Evolutionary conservation across 2,113 vertebrate species (phyloP).

Genomic region (Dasyurus viverrinus): DNA sequence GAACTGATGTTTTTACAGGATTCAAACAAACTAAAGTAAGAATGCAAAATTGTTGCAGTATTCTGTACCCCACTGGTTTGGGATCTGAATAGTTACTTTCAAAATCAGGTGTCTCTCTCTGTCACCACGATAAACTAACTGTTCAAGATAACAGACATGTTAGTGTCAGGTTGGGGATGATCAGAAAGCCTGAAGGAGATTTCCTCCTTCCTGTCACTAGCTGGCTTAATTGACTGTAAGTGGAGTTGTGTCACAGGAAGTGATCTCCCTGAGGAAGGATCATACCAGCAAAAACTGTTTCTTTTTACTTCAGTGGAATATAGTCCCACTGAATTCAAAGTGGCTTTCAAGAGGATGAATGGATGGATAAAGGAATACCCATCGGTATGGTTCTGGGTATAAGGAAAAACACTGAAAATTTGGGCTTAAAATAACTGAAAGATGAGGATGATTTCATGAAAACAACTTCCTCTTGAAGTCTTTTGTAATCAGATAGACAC

Average conservation of each 20-base stretch:
- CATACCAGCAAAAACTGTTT: background rate
- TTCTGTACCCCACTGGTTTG: background rate
- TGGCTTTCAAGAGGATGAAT: background rate
- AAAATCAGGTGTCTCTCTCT: background rate
- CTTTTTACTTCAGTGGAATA: background rate
- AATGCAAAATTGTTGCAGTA: background rate
- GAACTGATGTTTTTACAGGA: background rate
- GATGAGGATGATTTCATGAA: background rate
- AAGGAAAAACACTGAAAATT: background rate
- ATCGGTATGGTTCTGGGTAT: background rate
- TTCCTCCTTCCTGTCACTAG: background rate
- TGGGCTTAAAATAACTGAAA: background rate
- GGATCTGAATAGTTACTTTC: background rate
- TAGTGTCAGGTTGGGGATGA: conserved; percentile 6
- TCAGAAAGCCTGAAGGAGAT: background rate
- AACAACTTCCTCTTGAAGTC: background rate
- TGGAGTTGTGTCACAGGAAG: conserved; percentile 1
- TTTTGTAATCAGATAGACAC: background rate
- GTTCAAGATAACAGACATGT: conserved; percentile 6
- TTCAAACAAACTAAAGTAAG: background rate
- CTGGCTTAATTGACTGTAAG: background rate
- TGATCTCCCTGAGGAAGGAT: conserved; percentile 20
- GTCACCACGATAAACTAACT: background rate
- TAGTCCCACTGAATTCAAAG: background rate
- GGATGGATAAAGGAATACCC: background rate